phyloP scores from a whole-genome alignment of 2,888 invertebrate species.

The Rapana venosa region DNA sequence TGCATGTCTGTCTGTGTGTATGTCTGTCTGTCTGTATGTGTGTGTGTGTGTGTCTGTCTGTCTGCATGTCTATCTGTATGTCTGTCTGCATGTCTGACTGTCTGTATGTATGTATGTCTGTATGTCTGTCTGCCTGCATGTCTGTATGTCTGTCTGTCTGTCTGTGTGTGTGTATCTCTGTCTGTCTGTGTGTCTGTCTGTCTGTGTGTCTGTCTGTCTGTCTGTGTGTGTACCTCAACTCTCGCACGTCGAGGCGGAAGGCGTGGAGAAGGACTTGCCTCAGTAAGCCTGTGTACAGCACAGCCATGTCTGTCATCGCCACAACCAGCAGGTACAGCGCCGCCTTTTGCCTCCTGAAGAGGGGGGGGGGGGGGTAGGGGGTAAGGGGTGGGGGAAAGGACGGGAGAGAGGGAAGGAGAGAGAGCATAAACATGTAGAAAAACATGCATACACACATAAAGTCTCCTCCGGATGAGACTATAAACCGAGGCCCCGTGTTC shows the following conservation, averaged over 20 bases:
- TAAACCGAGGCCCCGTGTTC: too few relatives aligned
- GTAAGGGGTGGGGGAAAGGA: too few relatives aligned
- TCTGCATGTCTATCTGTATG: not conserved
- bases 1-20: not conserved
- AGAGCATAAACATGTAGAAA: too few relatives aligned
- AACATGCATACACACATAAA: too few relatives aligned
- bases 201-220: not conserved
- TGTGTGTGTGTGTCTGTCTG: not conserved
- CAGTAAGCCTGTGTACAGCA: slow-evolving; percentile 8
- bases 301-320: slow-evolving; percentile 8
- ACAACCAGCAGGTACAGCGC: slow-evolving; percentile 20
- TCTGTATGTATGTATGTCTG: not conserved
- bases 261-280: not conserved
- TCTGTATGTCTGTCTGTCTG: not conserved
- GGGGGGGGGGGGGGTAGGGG: too few relatives aligned
- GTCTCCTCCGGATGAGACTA: too few relatives aligned
- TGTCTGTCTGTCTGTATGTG: too few relatives aligned
- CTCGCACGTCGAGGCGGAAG: not conserved
- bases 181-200: not conserved
- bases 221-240: not conserved
- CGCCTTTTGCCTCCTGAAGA: slow-evolving; percentile 15
- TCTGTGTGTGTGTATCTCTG: not conserved
- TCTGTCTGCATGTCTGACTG: not conserved
- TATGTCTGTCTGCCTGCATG: not conserved
- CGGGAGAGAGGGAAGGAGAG: too few relatives aligned